A percentile compares a stretch with the other conserved stretches of the same genome.
phyloP scores from a whole-genome alignment of 2,888 invertebrate species.

The Lottia scabra region DNA sequence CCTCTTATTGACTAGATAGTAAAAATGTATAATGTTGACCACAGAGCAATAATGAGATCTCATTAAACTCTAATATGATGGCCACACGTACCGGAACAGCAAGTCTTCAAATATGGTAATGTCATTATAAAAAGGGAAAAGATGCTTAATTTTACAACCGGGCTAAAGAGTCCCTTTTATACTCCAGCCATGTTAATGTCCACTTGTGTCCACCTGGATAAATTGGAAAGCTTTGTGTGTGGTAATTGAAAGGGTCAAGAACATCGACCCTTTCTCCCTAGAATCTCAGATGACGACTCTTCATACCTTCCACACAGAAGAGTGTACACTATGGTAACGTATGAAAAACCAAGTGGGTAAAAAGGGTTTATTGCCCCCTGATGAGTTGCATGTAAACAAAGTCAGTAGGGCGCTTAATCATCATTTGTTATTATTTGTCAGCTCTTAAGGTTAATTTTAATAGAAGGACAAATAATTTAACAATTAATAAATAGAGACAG shows the following conservation, averaged over 20 bases:
- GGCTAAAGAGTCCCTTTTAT: not conserved
- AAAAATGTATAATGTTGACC: too few species aligned
- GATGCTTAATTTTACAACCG: not conserved
- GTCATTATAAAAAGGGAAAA: not conserved
- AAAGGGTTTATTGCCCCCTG: not conserved
- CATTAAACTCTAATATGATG: not conserved
- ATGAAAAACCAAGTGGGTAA: not conserved
- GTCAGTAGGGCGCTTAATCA: conserved; percentile 3
- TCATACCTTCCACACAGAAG: not conserved
- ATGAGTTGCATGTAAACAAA: not conserved
- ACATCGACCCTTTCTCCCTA: not conserved
- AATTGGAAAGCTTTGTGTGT: not conserved
- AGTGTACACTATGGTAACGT: not conserved
- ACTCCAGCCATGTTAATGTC: not conserved
- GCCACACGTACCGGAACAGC: not conserved
- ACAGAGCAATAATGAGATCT: too few species aligned
- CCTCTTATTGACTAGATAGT: too few species aligned
- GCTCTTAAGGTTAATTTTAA: not conserved
- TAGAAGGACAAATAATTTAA: conserved; percentile 1
- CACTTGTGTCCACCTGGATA: not conserved
- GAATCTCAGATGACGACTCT: not conserved
- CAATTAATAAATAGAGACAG: not conserved
- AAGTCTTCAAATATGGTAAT: not conserved
- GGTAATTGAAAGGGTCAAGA: not conserved
- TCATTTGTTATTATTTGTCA: conserved; percentile 4